Evolutionary conservation across 2,797 vertebrate genomes (phyloP).

Genomic region (Craterocephalus amniculus): DNA sequence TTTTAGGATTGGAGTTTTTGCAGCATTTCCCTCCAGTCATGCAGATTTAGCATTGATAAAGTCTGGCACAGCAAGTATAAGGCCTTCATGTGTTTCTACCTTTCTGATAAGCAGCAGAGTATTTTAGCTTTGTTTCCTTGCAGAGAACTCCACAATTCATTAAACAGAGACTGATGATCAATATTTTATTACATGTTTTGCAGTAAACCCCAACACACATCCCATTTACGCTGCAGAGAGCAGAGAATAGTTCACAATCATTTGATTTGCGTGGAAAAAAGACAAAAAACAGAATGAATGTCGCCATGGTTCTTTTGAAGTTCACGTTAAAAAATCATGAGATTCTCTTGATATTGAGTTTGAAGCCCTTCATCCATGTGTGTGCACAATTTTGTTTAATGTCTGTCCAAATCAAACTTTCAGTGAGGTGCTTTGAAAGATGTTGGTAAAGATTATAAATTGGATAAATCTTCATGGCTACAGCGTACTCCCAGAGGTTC

Average conservation of each 20-base stretch:
- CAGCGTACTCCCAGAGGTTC: constrained; percentile 3
- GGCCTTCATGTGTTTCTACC: neutral
- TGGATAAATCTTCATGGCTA: neutral
- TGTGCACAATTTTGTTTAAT: constrained; percentile 76
- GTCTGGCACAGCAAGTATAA: neutral
- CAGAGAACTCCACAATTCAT: neutral
- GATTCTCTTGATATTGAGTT: constrained; percentile 71
- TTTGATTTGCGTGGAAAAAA: constrained; percentile 58
- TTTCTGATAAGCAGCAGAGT: neutral
- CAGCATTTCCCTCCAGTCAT: neutral
- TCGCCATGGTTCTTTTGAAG: constrained; percentile 75
- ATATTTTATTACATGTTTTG: constrained; percentile 50
- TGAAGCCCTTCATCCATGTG: constrained; percentile 60
- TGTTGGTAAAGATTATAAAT: constrained; percentile 50
- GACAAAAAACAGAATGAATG: constrained; percentile 56
- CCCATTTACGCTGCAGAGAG: constrained; percentile 18
- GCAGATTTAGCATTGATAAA: neutral
- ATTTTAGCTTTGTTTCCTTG: constrained; percentile 52
- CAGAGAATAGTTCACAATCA: constrained; percentile 54
- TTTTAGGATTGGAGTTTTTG: neutral
- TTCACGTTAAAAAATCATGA: constrained; percentile 68
- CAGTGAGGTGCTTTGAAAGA: constrained; percentile 39
- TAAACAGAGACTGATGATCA: constrained; percentile 20
- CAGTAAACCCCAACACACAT: constrained; percentile 32
- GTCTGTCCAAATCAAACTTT: constrained; percentile 76